Evolutionary conservation across 1,140 invertebrate species (phyloP), one percentile per base, ranked within the genome.

Genomic region (Eriosoma lanigerum): DNA sequence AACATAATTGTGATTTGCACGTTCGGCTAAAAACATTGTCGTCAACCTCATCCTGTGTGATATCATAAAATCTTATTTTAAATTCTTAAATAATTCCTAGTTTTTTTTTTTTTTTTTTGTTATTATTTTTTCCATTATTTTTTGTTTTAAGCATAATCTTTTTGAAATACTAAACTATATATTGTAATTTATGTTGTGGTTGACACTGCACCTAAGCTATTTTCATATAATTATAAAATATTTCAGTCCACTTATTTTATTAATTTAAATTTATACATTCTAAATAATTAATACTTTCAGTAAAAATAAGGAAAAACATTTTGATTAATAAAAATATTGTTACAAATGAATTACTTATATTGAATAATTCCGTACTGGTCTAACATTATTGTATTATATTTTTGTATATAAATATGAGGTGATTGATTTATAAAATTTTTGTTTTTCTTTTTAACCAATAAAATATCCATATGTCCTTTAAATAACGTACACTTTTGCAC

Each of bases 371-470:
- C 38, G 26, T 29, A 29, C 48, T 29, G 17, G 19, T 72, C 46
- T 72, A 50, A 29, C 24, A 72, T 29, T 72, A 26, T 52, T 72
- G 68, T 72, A 50, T 52, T 72, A 72, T 72, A 72, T 72, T 72
- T 3, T 52, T 72, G 68, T 72, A 72, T 24, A 72, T 72, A 72
- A 29, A 72, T 72, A 52, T 52, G 68, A 72, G 68, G 68, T 72
- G 68, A 72, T 52, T 72, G 68, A 72, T 52, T 19, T 29, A 26
- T 70, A 21, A 70, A 52, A 72, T 32, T 52, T 10, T 26, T 21
- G 24, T 52, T 72, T 29, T 29, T 72, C 50, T 72, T 52, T 72
- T 9, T 52, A 52, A 70, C 46, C 9, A 26, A 70, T 54, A 15
- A 17, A 54, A 10, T n/a, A 54, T n/a, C 13, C 26, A 72, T 46